A percentile compares a stretch with the other conserved stretches of the same genome.
phyloP scores from a whole-genome alignment of 2,113 vertebrate genomes.

The Prunella fulvescens region DNA sequence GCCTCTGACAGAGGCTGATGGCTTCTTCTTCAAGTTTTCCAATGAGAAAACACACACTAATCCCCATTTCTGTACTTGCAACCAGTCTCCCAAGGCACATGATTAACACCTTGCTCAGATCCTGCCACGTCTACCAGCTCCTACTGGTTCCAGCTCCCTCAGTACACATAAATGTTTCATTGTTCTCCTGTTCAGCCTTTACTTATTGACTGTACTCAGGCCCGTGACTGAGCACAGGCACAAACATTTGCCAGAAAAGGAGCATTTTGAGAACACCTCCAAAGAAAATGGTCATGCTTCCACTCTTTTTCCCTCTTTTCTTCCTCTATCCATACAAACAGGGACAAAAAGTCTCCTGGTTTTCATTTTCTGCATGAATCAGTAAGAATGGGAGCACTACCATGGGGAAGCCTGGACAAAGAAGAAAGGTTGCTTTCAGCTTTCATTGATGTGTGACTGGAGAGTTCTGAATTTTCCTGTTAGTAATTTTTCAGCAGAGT shows the following conservation, averaged over 20 bases:
- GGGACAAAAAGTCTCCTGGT: conserved; percentile 24
- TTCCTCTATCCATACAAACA: neutral
- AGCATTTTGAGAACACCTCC: neutral
- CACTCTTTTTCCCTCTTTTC: neutral
- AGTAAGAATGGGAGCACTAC: conserved; percentile 3
- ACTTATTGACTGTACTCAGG: neutral
- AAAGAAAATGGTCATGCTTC: conserved; percentile 22
- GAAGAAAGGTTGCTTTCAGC: neutral
- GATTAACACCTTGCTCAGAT: conserved; percentile 33
- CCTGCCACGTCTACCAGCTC: conserved; percentile 1
- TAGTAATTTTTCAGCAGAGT: neutral
- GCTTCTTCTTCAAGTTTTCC: neutral
- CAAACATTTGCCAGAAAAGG: neutral
- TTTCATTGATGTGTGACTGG: neutral
- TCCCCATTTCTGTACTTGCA: neutral
- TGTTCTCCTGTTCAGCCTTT: neutral
- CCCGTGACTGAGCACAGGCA: neutral
- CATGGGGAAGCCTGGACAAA: neutral
- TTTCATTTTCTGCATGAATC: conserved; percentile 57
- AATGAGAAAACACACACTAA: neutral
- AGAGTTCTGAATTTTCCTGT: neutral
- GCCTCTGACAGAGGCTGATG: neutral
- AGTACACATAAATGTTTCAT: neutral
- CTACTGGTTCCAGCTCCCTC: neutral
- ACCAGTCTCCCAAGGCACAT: neutral